Conservation (phyloP, 1,140 invertebrate genomes). For the Trichonephila inaurata region DNA sequence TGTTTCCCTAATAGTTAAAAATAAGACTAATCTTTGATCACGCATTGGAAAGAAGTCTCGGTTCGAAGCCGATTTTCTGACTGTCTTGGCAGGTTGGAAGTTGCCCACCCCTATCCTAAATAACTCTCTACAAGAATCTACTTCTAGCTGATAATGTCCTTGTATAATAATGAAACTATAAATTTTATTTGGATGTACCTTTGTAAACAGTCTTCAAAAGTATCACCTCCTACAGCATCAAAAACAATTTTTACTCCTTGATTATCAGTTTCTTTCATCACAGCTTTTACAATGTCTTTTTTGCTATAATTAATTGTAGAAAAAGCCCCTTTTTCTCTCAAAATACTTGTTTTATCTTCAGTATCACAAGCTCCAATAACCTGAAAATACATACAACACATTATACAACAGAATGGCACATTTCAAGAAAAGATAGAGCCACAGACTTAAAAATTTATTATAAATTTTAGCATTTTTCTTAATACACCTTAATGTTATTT, state of each 20-base stretch:
- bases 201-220: constrained; percentile 83
- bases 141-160: background rate
- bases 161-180: background rate
- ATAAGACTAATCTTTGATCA: too few species aligned
- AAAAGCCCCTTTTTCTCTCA: constrained; percentile 84
- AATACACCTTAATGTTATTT: too few species aligned
- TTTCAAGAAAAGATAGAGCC: too few species aligned
- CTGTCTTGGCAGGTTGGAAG: background rate
- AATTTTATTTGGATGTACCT: constrained; percentile 80
- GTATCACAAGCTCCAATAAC: constrained; percentile 84
- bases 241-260: constrained; percentile 84
- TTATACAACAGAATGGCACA: too few species aligned
- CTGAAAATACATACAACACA: constrained; percentile 78
- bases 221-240: constrained; percentile 84
- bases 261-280: constrained; percentile 83
- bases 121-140: too few species aligned
- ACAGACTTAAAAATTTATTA: too few species aligned
- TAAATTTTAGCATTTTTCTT: too few species aligned
- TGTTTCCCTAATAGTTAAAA: too few species aligned
- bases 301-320: constrained; percentile 83
- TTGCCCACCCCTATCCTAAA: background rate
- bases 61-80: background rate
- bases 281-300: constrained; percentile 82
- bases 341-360: constrained; percentile 83
- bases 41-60: too few species aligned